Base-by-base conservation (phyloP, 2,888 invertebrate genomes). In the Leucophora obtusa region DNA sequence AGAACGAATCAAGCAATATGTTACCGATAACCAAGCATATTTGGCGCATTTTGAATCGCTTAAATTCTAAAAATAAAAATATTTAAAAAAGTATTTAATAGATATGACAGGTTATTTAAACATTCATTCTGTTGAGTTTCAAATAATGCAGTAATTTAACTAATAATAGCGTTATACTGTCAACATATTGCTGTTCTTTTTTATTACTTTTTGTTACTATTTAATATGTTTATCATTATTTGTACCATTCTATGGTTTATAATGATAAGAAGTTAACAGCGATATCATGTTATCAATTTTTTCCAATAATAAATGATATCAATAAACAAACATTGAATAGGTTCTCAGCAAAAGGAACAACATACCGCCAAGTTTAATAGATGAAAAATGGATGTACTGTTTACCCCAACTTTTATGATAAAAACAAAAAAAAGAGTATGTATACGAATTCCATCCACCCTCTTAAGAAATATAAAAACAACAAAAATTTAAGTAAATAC, bases 301-400 rank as follows among this genome's bases (percentile, higher is more conserved):
- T 53, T 53, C 14, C 59, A 66, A 54, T 74, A 54, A 60, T 43
- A 68, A 72, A 68, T 72, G 71, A 59, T 73, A 76, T 80, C 80
- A 76, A 58, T 75, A 59, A n/a, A 56, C 68, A 80, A 76, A 72
- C 70, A 76, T 68, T 28, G 50, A 76, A 72, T 68, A 80, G 80
- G 80, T 58, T 28, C 54, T 50, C 79, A 79, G 79, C 59, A 79
- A 74, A 70, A 66, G 17, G 51, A 54, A 66, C 74, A 74, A 38
- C 24, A 54, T 69, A n/a, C 35, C 9, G n/a, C 24, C 1, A 7
- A 6, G 28, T 7, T 28, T 1, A 28, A 60, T 17, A 28, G 47
- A 8, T 9, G 18, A 50, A 50, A 50, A 63, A 63, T 43, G 18
- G 43, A n/a, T 38, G 43, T 50, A 24, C 3, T 60, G 47, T 62